A percentile compares a stretch with the other conserved stretches of the same genome.
phyloP scores from a whole-genome alignment of 2,888 invertebrate genomes.

The Antheraea yamamai region DNA sequence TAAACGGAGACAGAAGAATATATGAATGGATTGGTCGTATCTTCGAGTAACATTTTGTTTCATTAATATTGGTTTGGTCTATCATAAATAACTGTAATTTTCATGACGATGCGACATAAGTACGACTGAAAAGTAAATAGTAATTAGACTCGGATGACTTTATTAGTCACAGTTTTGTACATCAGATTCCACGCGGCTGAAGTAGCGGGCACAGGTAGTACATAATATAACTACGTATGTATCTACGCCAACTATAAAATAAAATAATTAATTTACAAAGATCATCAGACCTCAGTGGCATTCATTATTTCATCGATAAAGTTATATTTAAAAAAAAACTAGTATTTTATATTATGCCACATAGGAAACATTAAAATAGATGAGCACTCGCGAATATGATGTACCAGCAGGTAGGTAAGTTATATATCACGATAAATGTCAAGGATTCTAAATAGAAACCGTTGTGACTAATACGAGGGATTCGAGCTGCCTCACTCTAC shows the following conservation, averaged over 20 bases:
- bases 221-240: not conserved
- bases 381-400: slow-evolving; percentile 29
- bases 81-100: no score
- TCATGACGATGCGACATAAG: no score
- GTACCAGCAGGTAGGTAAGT: slow-evolving; percentile 13
- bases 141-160: no score
- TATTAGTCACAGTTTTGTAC: no score
- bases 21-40: no score
- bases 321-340: slow-evolving; percentile 8
- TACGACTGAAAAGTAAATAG: no score
- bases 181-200: no score
- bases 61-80: no score
- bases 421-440: slow-evolving; percentile 23
- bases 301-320: slow-evolving; percentile 2
- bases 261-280: slow-evolving; percentile 3
- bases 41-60: no score
- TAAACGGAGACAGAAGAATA: no score
- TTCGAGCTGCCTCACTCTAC: slow-evolving; percentile 1
- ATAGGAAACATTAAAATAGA: slow-evolving; percentile 29
- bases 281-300: not conserved
- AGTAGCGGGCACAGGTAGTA: no score
- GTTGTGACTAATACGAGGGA: slow-evolving; percentile 6
- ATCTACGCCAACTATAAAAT: slow-evolving; percentile 1
- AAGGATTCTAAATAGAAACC: slow-evolving; percentile 19
- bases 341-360: slow-evolving; percentile 18